Evolutionary conservation across 2,888 invertebrate genomes (phyloP).

Genomic region (Xylota segnis): DNA sequence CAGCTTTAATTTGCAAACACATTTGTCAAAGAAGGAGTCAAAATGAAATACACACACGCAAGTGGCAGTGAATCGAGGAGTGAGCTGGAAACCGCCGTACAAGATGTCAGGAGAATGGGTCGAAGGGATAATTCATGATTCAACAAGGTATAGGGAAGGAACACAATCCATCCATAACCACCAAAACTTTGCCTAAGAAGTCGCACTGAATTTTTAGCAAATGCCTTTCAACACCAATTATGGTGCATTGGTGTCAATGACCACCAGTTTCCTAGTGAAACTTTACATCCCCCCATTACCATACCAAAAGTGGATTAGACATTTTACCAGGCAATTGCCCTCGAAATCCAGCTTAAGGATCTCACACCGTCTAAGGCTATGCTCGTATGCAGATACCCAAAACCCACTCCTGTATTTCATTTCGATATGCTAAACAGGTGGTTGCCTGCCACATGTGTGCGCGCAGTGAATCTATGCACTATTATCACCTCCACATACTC

Average conservation of each 20-base stretch:
- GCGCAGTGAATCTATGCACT: constrained; percentile 18
- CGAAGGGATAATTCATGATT: too few species aligned
- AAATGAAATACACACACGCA: too few species aligned
- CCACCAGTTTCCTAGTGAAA: neutral
- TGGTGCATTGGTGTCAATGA: neutral
- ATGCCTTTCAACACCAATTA: neutral
- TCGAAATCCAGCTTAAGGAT: constrained; percentile 42
- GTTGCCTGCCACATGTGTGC: constrained; percentile 28
- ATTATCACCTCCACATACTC: constrained; percentile 37
- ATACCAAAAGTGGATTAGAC: constrained; percentile 29
- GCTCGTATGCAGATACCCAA: neutral
- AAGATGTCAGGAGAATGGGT: too few species aligned
- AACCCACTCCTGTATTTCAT: constrained; percentile 7
- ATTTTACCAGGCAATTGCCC: constrained; percentile 37
- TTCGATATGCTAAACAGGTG: constrained; percentile 66
- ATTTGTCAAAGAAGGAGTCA: too few species aligned
- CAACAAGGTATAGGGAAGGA: too few species aligned
- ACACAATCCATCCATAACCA: too few species aligned
- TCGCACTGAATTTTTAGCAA: neutral
- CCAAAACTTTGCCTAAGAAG: too few species aligned
- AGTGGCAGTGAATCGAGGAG: too few species aligned
- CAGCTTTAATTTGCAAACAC: too few species aligned
- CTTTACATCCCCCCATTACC: constrained; percentile 5
- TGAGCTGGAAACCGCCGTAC: too few species aligned
- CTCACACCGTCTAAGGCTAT: constrained; percentile 8